Conservation (phyloP, 2,797 vertebrate genomes). For the Atherinosoma microstoma region DNA sequence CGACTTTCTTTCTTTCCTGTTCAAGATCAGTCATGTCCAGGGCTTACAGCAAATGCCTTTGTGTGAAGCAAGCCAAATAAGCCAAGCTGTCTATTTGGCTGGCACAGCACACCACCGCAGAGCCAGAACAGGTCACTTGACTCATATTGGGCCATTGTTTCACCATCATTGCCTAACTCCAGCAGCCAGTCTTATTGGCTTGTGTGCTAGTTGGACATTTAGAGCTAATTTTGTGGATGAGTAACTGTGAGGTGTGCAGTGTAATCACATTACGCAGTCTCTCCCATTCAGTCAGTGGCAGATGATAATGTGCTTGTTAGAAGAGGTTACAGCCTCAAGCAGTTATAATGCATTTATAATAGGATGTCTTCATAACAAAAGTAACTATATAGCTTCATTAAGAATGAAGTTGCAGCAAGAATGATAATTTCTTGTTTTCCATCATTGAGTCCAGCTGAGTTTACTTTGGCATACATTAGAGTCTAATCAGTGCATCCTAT, state of each 20-base stretch:
- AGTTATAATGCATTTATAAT: conserved; percentile 20
- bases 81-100: conserved; percentile 70
- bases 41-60: conserved; percentile 54
- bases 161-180: conserved; percentile 52
- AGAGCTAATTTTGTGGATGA: conserved; percentile 72
- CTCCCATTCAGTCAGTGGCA: conserved; percentile 54
- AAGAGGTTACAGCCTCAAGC: conserved; percentile 48
- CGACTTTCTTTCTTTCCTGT: conserved; percentile 27
- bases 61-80: conserved; percentile 58
- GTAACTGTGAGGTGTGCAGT: conserved; percentile 53
- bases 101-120: conserved; percentile 25
- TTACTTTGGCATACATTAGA: conserved; percentile 3
- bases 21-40: conserved; percentile 48
- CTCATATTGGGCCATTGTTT: conserved; percentile 66
- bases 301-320: conserved; percentile 56
- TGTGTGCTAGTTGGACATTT: conserved; percentile 59
- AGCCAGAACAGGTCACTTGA: conserved; percentile 68
- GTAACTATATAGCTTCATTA: conserved; percentile 5
- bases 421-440: conserved; percentile 12
- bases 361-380: conserved; percentile 6
- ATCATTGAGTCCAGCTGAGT: conserved; percentile 2
- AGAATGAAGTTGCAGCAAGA: neutral
- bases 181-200: conserved; percentile 65
- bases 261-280: conserved; percentile 64
- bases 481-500: conserved; percentile 24